Evolutionary conservation across 2,797 vertebrate species (phyloP).

Genomic region (Chelonia mydas): DNA sequence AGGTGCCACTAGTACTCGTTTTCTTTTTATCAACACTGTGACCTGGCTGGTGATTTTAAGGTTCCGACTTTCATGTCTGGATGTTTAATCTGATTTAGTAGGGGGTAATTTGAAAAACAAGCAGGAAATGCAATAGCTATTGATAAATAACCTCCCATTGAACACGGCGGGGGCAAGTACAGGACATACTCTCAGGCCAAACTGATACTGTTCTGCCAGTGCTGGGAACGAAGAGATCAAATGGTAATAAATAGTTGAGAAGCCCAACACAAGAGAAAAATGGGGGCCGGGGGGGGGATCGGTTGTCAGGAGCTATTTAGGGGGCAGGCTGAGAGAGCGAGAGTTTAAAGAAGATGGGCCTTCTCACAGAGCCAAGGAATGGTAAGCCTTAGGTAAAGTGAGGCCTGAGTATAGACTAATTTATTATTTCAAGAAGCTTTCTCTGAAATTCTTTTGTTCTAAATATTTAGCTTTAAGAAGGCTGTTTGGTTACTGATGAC

Average conservation of each 20-base stretch:
- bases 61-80: neutral
- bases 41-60: no score
- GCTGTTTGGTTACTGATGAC: neutral
- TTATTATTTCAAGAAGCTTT: neutral
- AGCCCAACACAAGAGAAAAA: neutral
- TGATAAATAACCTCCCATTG: neutral
- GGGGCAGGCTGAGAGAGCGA: neutral
- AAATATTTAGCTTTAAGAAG: neutral
- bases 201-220: neutral
- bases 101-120: neutral
- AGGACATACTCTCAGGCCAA: neutral
- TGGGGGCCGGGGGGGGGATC: neutral
- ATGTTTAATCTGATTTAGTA: neutral
- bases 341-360: neutral
- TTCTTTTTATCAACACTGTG: neutral
- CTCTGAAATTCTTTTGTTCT: neutral
- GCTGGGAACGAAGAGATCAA: neutral
- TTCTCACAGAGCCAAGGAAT: neutral
- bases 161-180: neutral
- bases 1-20: no score
- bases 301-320: neutral
- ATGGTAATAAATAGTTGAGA: neutral
- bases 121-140: neutral
- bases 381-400: neutral
- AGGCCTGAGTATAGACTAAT: fast-evolving